These are phyloP conservation scores for Lophius americanus DNA, from an alignment of 2,797 vertebrate genomes.

Conservation along the genomic window DNA sequence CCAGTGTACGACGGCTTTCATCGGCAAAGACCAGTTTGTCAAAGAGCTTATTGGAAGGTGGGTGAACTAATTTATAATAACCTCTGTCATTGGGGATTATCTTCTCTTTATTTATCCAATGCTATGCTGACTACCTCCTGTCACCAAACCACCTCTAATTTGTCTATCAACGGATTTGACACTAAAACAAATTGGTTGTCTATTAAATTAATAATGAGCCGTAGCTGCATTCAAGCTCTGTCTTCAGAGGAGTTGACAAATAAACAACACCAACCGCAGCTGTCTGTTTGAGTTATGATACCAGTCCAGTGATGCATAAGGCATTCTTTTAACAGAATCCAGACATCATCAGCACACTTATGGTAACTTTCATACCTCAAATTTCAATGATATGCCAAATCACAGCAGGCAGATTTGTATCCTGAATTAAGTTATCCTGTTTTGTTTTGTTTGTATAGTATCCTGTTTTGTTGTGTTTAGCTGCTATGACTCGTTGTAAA, in stretches of 20 bases:
- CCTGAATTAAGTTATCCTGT: constrained; percentile 35
- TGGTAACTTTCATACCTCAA: constrained; percentile 64
- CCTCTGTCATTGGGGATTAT: constrained; percentile 1
- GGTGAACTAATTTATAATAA: constrained; percentile 27
- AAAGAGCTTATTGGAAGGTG: constrained; percentile 91
- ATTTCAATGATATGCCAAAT: constrained; percentile 78
- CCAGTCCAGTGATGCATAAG: constrained; percentile 73
- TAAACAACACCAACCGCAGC: constrained; percentile 42
- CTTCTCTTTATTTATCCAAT: too few relatives aligned
- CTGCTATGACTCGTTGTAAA: too few relatives aligned
- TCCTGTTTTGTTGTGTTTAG: too few relatives aligned
- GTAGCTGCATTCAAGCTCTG: constrained; percentile 24
- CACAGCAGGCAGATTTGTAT: constrained; percentile 82
- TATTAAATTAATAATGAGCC: constrained; percentile 51
- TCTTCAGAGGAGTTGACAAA: constrained; percentile 35
- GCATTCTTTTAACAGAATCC: constrained; percentile 48
- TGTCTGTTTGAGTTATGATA: constrained; percentile 61
- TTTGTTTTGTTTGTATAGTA: too few relatives aligned
- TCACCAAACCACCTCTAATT: background rate
- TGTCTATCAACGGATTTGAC: constrained; percentile 10
- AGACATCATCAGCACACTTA: constrained; percentile 50
- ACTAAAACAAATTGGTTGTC: constrained; percentile 29
- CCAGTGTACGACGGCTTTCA: constrained; percentile 72
- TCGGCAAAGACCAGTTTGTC: constrained; percentile 87
- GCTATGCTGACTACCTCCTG: too few relatives aligned